Base-by-base conservation (phyloP, 2,113 vertebrate genomes). In the Bufo bufo region DNA sequence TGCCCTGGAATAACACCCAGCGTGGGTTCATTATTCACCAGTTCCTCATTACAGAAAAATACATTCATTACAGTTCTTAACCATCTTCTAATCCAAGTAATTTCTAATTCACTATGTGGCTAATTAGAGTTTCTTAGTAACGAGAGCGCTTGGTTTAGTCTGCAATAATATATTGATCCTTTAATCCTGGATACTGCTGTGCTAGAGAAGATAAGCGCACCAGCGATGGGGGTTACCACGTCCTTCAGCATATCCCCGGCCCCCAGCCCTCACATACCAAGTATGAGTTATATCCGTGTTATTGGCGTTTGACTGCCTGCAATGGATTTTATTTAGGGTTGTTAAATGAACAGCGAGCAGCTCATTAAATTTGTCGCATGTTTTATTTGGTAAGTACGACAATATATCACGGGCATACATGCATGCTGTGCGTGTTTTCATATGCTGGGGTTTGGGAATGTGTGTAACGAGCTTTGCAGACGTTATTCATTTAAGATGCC, bases 71-170 rank as follows among this genome's bases (percentile, higher is more conserved):
- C 69, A 52, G 14, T 83, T 84, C 54, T 66, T 77, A 52, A 56
- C 71, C n/a, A 43, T 61, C 59, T 66, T 66, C 59, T 86, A 86
- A 86, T 78, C 75, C 58, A 33, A 33, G 78, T 63, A 87, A 63
- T 59, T 75, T 87, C 77, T 75, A 87, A 82, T 82, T 71, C 78
- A 50, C 86, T 63, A 33, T 59, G 79, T 20, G 54, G 79, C 66
- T 87, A 87, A 87, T 87, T 87, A 87, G 79, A 49, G 78, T 82
- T 87, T 87, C 86, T 87, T 82, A 87, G 86, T 87, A 87, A 82
- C 86, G 54, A 77, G 79, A 82, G 66, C 86, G 65, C 79, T 82
- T 72, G 50, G 43, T 87, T 87, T 74, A 74, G 54, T 87, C 79
- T 72, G 56, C 78, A 74, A 82, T 75, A 75, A 72, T 75, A 81